Evolutionary conservation across 2,888 invertebrate species (phyloP).

Genomic region (Craniophora ligustri): DNA sequence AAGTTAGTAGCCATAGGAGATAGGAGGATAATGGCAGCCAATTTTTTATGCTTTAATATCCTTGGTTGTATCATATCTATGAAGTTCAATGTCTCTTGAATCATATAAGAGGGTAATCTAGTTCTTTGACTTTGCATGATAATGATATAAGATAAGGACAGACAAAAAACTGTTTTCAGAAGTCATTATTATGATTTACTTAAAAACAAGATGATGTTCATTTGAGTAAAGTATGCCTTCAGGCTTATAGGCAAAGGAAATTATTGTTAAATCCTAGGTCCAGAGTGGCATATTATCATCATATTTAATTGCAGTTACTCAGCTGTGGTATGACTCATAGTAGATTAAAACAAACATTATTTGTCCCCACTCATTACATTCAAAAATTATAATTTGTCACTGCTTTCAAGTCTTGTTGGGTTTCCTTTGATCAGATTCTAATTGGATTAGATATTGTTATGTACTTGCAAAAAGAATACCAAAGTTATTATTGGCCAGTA

Average conservation of each 20-base stretch:
- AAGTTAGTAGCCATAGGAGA: too few species aligned
- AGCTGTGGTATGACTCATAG: slow-evolving; percentile 15
- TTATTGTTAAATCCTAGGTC: not conserved
- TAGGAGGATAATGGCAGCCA: not conserved
- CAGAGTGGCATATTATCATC: not conserved
- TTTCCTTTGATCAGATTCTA: slow-evolving; percentile 46
- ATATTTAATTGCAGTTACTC: slow-evolving; percentile 8
- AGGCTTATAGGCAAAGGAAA: not conserved
- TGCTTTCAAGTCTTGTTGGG: slow-evolving; percentile 21
- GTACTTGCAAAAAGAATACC: slow-evolving; percentile 20
- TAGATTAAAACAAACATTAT: slow-evolving; percentile 10
- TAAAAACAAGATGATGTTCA: not conserved
- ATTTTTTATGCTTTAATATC: not conserved
- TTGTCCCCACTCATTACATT: slow-evolving; percentile 1
- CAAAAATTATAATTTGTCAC: not conserved
- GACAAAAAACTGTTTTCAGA: slow-evolving; percentile 12
- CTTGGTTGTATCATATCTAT: not conserved
- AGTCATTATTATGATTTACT: slow-evolving; percentile 34
- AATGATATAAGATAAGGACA: slow-evolving; percentile 34
- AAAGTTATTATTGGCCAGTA: slow-evolving; percentile 1
- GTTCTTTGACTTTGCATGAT: slow-evolving; percentile 39
- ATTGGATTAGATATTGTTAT: slow-evolving; percentile 50
- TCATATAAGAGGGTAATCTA: slow-evolving; percentile 23
- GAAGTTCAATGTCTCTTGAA: slow-evolving; percentile 41
- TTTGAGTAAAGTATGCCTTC: not conserved